phyloP scores from a whole-genome alignment of 2,113 vertebrate genomes.

The Nibea albiflora region DNA sequence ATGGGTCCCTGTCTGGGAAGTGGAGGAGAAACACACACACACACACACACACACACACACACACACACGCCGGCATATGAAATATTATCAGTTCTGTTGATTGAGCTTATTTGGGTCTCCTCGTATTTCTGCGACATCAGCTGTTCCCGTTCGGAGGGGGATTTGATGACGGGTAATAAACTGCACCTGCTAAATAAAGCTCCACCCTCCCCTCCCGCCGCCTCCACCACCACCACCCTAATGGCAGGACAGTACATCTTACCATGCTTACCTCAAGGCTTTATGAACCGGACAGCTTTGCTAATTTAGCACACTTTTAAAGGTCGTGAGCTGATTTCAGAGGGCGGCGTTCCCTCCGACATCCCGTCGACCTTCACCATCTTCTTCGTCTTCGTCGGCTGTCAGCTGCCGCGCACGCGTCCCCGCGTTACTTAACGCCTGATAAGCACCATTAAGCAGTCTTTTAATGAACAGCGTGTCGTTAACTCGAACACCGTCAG shows the following conservation, averaged over 20 bases:
- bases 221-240: constrained; percentile 1
- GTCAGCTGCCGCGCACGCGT: constrained; percentile 10
- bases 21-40: constrained; percentile 10
- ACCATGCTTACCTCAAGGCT: constrained; percentile 64
- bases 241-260: constrained; percentile 65
- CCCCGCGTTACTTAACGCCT: constrained; percentile 17
- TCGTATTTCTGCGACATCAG: constrained; percentile 76
- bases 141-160: constrained; percentile 68
- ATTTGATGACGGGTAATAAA: constrained; percentile 84
- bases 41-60: constrained; percentile 34
- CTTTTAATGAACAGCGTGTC: constrained; percentile 53
- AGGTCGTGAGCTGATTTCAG: constrained; percentile 72
- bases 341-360: constrained; percentile 4
- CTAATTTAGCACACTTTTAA: constrained; percentile 78
- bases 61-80: constrained; percentile 68
- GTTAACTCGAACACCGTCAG: constrained; percentile 60
- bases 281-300: constrained; percentile 69
- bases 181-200: constrained; percentile 84
- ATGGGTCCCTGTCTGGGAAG: constrained; percentile 52
- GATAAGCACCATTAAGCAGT: constrained; percentile 55
- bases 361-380: constrained; percentile 39
- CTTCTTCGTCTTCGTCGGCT: constrained; percentile 15
- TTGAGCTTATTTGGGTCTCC: constrained; percentile 84
- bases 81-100: constrained; percentile 82
- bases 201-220: constrained; percentile 3